A percentile compares a stretch with the other conserved stretches of the same genome.
Conservation (phyloP, 2,888 invertebrate species). For the Clistopyga incitator region DNA sequence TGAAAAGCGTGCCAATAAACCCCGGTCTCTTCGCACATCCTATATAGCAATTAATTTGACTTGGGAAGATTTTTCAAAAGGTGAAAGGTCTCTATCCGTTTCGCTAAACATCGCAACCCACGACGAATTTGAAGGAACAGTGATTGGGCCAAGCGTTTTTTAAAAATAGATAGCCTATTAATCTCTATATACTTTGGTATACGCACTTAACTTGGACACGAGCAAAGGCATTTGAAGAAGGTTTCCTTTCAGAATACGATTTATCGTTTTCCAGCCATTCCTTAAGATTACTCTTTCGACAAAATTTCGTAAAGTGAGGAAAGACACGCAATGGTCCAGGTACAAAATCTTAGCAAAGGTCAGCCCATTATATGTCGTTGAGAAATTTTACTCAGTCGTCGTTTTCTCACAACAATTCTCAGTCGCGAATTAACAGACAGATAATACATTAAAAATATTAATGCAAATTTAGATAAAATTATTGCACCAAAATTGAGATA, state of each 20-base stretch:
- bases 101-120: not conserved
- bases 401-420: not conserved
- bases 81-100: conserved; percentile 38
- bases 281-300: not conserved
- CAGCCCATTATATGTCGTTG: not conserved
- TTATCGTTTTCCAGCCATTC: not conserved
- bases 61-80: conserved; percentile 2
- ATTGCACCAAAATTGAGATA: not conserved
- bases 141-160: conserved; percentile 4
- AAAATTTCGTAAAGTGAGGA: not conserved
- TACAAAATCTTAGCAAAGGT: not conserved
- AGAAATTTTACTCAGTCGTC: not conserved
- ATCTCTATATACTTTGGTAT: not conserved
- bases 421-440: not conserved
- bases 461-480: not conserved
- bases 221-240: not conserved
- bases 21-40: not conserved
- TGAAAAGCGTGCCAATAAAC: not conserved
- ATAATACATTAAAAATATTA: not conserved
- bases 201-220: not conserved
- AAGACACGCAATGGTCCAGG: not conserved
- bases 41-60: not conserved
- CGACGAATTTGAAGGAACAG: not conserved
- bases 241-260: not conserved
- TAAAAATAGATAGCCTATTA: not conserved